phyloP scores from a whole-genome alignment of 2,888 invertebrate genomes.

The Drosophila dives region DNA sequence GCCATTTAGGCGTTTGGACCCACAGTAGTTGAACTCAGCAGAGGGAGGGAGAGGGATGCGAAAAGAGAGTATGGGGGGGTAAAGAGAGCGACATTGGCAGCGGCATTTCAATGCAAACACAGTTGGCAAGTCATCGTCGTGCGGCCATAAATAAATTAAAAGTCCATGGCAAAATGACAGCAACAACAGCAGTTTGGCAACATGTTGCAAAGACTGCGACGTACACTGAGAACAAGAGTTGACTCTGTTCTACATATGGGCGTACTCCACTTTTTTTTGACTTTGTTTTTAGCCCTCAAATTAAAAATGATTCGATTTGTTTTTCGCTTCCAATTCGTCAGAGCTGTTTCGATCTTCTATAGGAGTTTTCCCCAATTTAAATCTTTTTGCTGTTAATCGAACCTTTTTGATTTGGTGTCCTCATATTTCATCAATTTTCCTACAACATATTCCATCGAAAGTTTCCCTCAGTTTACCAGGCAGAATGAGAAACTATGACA shows the following conservation, averaged over 20 bases:
- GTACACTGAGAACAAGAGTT: background rate
- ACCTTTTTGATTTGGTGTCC: background rate
- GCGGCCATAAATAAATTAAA: conserved; percentile 78
- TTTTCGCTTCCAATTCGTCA: too few relatives aligned
- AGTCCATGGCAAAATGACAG: conserved; percentile 77
- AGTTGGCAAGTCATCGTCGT: conserved; percentile 66
- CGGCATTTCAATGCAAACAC: conserved; percentile 64
- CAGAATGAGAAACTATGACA: background rate
- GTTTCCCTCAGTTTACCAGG: background rate
- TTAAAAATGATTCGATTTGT: background rate
- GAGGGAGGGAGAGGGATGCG: background rate
- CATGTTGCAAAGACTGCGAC: conserved; percentile 46
- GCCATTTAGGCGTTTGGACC: conserved; percentile 68
- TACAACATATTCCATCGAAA: background rate
- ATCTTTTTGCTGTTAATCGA: background rate
- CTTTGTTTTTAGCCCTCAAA: background rate
- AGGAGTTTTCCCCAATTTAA: background rate
- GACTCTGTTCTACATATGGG: background rate
- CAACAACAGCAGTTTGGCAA: conserved; percentile 67
- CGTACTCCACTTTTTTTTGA: background rate
- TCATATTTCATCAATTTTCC: background rate
- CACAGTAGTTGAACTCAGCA: conserved; percentile 16
- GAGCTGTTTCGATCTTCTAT: background rate
- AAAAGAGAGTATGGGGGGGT: background rate
- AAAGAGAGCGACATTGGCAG: conserved; percentile 6